Evolutionary conservation across 2,797 vertebrate genomes (phyloP), one percentile per base, ranked within the genome.

Genomic region (Anas bernieri): DNA sequence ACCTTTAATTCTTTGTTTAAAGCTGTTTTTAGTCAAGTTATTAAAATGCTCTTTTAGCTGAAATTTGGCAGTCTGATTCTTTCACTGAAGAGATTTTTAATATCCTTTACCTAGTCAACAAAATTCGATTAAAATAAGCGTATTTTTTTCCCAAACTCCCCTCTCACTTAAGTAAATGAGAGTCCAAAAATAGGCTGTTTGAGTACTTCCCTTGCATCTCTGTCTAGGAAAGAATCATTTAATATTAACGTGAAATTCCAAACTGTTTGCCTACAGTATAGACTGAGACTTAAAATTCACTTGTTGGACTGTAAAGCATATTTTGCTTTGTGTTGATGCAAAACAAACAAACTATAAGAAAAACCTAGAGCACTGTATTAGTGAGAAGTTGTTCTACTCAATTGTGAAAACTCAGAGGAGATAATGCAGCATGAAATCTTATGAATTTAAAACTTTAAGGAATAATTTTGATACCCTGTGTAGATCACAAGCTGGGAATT

Each of bases 101-200:
- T 94, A 77, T 37, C 63, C 46, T 91, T 83, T 88, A 92, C 75
- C 68, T 91, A 86, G 83, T 84, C 67, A 90, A 88, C 67, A 91
- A 94, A 89, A 89, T 50, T 46, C 92, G 55, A 86, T 94, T 85
- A 96, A 94, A 91, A 92, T 79, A 70, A 92, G 33, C 61, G 63
- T 94, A 18, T 94, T 91, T 88, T 92, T 91, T 62, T 25, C 9
- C 52, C 18, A 66, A 22, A 76, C 33, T 67, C 8, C 10, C 35
- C 7, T 55, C 59, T 90, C 35, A 52, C 22, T 14, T 94, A 88
- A 89, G 61, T 83, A 69, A 58, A 21, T 12, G 13, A 54, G 22
- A 74, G 25, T 81, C 46, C 67, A 56, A 74, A 88, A 82, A 75
- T 86, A 92, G 11, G 17, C 46, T 81, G 46, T 46, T 46, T 46